These are phyloP conservation scores for Acomys russatus DNA, from an alignment of 2,797 vertebrate species.

Conservation along the genomic window DNA sequence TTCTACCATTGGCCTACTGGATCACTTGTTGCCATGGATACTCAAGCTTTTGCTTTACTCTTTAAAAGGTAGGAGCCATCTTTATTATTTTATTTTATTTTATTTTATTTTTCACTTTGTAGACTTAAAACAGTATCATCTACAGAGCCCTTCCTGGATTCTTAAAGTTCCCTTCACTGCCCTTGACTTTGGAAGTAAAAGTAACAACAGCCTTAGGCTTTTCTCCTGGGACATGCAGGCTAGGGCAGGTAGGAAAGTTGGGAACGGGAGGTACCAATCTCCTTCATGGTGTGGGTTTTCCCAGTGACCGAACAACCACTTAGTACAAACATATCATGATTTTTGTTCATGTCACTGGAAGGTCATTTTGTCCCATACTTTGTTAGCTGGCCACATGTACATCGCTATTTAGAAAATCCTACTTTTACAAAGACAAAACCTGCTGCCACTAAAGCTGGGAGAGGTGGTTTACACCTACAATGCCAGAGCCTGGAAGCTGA, in stretches of 20 bases:
- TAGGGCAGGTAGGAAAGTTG: neutral
- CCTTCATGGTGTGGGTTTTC: neutral
- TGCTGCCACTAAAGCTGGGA: neutral
- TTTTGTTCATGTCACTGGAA: neutral
- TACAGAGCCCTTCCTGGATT: neutral
- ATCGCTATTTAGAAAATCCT: constrained; percentile 18
- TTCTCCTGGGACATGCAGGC: neutral
- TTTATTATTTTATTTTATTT: neutral
- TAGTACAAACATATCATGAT: neutral
- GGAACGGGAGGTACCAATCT: neutral
- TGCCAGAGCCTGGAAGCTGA: no score
- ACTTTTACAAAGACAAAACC: neutral
- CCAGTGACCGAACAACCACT: no score
- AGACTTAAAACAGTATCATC: neutral
- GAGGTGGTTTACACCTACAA: neutral
- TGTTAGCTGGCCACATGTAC: neutral
- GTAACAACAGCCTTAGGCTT: neutral
- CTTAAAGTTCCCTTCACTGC: neutral
- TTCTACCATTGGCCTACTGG: neutral
- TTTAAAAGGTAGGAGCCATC: neutral
- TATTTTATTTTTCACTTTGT: neutral
- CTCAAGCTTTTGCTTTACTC: neutral
- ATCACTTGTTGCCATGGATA: constrained; percentile 24
- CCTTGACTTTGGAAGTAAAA: neutral
- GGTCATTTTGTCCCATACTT: neutral